Conservation (phyloP, 1,140 invertebrate species). For the Vollenhovia emeryi region DNA sequence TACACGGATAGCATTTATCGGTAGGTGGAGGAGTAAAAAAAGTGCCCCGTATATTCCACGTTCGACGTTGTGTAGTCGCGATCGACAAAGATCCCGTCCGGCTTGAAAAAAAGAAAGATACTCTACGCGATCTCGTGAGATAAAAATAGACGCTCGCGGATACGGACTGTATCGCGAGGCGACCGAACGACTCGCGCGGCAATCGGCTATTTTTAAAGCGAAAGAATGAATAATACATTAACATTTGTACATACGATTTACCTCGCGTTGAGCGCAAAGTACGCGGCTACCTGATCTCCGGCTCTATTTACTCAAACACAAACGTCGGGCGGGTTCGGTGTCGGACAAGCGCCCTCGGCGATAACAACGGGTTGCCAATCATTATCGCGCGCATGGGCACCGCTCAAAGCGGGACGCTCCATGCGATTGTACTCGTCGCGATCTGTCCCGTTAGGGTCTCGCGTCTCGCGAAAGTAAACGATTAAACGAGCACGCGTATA, state of each 20-base stretch:
- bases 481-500: constrained; percentile 5
- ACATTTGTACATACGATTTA: background rate
- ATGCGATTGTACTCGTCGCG: constrained; percentile 15
- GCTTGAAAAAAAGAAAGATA: background rate
- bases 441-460: constrained; percentile 6
- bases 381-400: background rate
- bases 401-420: background rate
- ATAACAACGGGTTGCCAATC: constrained; percentile 31
- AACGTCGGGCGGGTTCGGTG: background rate
- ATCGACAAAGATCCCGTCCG: background rate
- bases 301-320: background rate
- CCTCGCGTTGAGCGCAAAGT: background rate
- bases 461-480: constrained; percentile 32
- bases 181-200: background rate
- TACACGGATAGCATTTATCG: no score
- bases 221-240: constrained; percentile 16
- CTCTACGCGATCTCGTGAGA: background rate
- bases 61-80: no score
- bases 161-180: background rate
- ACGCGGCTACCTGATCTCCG: background rate
- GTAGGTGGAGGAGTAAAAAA: no score
- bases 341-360: constrained; percentile 1
- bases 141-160: constrained; percentile 29
- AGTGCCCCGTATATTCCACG: no score
- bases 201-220: constrained; percentile 27